A percentile compares a stretch with the other conserved stretches of the same genome.
Evolutionary conservation across 2,113 vertebrate species (phyloP).

Genomic region (Bothrops jararaca): DNA sequence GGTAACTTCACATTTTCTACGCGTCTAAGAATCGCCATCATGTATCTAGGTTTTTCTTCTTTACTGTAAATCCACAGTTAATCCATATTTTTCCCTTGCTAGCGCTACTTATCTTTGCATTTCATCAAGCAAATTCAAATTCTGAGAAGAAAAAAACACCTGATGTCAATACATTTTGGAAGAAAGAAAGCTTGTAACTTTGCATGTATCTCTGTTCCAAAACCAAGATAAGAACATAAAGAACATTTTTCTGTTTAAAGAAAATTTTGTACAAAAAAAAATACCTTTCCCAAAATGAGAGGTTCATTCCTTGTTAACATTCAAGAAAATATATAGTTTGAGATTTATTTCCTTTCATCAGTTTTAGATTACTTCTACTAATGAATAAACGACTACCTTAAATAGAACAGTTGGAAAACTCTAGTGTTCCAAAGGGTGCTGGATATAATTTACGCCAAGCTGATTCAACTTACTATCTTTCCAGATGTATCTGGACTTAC

Average conservation of each 20-base stretch:
- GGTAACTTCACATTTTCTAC: slow-evolving; percentile 41
- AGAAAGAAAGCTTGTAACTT: not conserved
- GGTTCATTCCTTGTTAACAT: slow-evolving; percentile 8
- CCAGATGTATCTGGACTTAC: not conserved
- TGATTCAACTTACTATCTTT: not conserved
- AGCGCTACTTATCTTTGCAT: not conserved
- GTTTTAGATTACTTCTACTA: not conserved
- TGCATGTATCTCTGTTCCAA: not conserved
- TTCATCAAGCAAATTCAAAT: not conserved
- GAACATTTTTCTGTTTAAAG: not conserved
- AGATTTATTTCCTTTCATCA: not conserved
- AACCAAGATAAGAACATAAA: not conserved
- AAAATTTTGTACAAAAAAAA: slow-evolving; percentile 13
- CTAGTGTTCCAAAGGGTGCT: not conserved
- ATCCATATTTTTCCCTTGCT: not conserved
- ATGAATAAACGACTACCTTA: not conserved
- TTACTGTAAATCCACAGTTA: not conserved
- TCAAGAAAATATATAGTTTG: not conserved
- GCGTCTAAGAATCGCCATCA: not conserved
- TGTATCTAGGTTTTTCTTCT: not conserved
- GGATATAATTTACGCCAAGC: not conserved
- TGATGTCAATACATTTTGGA: not conserved
- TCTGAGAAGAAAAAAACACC: not conserved
- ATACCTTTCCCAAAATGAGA: not conserved
- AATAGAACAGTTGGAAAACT: not conserved